These are phyloP conservation scores for Idaea aversata DNA, from an alignment of 2,888 invertebrate genomes.

Conservation along the genomic window DNA sequence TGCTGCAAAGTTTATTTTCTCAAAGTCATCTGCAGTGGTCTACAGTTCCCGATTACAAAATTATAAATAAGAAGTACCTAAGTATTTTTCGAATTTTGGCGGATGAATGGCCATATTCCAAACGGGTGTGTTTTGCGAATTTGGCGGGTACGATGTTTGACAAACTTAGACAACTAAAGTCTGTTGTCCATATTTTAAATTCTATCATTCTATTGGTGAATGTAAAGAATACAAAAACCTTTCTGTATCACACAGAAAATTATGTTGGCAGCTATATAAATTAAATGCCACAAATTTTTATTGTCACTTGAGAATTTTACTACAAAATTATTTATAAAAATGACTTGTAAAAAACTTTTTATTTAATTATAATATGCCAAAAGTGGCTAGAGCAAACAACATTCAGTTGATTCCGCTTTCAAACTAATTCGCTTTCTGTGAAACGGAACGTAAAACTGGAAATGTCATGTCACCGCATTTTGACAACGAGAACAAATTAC, in stretches of 20 bases:
- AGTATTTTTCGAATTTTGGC: too few relatives aligned
- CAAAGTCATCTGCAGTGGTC: too few relatives aligned
- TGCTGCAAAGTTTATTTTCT: too few relatives aligned
- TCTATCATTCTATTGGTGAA: not conserved
- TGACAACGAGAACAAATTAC: constrained; percentile 21
- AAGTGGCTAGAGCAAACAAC: not conserved
- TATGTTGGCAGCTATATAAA: not conserved
- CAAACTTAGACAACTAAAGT: not conserved
- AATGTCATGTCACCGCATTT: constrained; percentile 1
- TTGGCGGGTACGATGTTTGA: not conserved
- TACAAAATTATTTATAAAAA: not conserved
- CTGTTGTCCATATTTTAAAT: not conserved
- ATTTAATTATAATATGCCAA: not conserved
- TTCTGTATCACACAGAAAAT: not conserved
- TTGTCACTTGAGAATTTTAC: not conserved
- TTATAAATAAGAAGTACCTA: too few relatives aligned
- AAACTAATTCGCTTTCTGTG: not conserved
- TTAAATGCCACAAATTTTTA: not conserved
- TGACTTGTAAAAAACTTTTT: not conserved
- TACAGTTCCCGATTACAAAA: too few relatives aligned
- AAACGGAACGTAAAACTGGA: not conserved
- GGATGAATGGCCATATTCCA: too few relatives aligned
- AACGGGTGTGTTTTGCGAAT: too few relatives aligned
- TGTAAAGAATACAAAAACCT: not conserved
- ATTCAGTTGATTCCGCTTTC: not conserved